Base-by-base conservation (phyloP, 2,888 invertebrate genomes). In the Chesias legatella region DNA sequence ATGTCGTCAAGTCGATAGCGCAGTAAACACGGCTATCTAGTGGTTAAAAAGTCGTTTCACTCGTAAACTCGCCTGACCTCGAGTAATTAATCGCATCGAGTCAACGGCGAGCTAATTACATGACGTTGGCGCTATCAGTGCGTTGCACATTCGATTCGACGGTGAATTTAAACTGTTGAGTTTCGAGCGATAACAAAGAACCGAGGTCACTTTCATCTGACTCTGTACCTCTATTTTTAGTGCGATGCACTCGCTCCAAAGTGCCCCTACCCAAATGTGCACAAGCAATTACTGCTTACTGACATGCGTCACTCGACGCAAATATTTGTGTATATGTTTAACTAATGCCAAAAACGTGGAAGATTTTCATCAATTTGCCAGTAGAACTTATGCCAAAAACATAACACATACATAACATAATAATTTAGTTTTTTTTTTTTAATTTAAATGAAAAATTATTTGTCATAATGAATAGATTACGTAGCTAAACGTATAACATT, bases 141-240 rank as follows among this genome's bases (percentile, higher is more conserved):
- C 21, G 33, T 28, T 25, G 36, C 11, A 17, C 27, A 44, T 25
- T 36, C 32, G 22, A 23, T 37, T 26, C n/a, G n/a, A n/a, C n/a
- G n/a, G n/a, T n/a, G 13, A 17, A 17, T 17, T 33, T 38, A 22
- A 41, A 25, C 36, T 31, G 10, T 36, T 36, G 1, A 5, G 3
- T 22, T 22, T 22, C 10, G 8, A 34, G 23, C 29, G 48, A 51
- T 47, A 51, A 53, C 46, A 43, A 48, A 48, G 29, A 33, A 46
- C 8, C 40, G 37, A 48, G 54, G 56, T 54, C 52, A 56, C 56
- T 36, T 56, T 54, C 45, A 44, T 51, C 52, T 28, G 48, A 50
- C 53, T n/a, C n/a, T n/a, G n/a, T n/a, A 49, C 52, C 52, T 48
- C 48, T 41, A 49, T 53, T 48, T 47, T 34, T 44, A 30, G 44